Conservation (phyloP, 92 coral and sea anemone genomes). For the Epizoanthus ramosus region DNA sequence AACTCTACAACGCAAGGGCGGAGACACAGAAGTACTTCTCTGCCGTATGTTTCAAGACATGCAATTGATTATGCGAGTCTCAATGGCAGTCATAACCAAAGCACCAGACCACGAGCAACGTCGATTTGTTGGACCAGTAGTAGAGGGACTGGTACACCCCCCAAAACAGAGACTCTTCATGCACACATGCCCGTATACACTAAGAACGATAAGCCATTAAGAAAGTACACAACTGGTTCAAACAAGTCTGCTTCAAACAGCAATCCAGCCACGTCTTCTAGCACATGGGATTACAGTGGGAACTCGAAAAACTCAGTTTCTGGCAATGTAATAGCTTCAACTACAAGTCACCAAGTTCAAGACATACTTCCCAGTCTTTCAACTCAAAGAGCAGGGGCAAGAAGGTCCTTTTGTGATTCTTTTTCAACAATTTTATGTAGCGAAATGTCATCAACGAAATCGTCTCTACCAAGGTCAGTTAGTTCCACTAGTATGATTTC, state of each 20-base stretch:
- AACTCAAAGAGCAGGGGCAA: not conserved
- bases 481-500: not conserved
- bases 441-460: slow-evolving; percentile 26
- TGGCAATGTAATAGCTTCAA: not conserved
- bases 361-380: not conserved
- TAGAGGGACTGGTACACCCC: not conserved
- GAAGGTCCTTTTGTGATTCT: slow-evolving; percentile 27
- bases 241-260: not conserved
- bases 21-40: slow-evolving; percentile 14
- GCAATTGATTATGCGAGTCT: not conserved
- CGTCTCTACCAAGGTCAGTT: not conserved
- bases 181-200: slow-evolving; percentile 29
- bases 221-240: not conserved
- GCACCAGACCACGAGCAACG: not conserved
- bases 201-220: slow-evolving; percentile 2
- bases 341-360: not conserved
- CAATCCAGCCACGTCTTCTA: not conserved
- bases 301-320: not conserved
- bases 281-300: not conserved
- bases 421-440: slow-evolving; percentile 29
- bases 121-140: not conserved
- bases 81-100: not conserved
- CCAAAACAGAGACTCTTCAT: not conserved
- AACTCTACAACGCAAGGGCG: not conserved
- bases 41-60: slow-evolving; percentile 28